Evolutionary conservation across 1,140 invertebrate genomes (phyloP).

Genomic region (Heliothis virescens): DNA sequence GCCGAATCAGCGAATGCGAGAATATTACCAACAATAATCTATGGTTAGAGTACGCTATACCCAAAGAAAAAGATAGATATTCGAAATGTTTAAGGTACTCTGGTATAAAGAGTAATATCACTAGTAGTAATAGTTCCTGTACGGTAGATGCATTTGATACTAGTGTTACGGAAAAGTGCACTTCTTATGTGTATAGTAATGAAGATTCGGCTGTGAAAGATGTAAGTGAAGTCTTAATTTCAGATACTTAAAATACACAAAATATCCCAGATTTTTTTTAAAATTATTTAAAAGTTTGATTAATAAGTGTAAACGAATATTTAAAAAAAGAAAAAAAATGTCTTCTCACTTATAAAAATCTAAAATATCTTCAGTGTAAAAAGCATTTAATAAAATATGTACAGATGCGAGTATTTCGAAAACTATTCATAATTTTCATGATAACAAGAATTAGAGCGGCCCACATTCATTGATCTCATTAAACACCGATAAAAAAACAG

Average conservation of each 20-base stretch:
- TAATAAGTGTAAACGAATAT: too few species aligned
- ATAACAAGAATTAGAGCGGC: too few species aligned
- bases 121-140: slow-evolving; percentile 54
- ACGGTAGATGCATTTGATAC: slow-evolving; percentile 60
- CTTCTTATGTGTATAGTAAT: slow-evolving; percentile 67
- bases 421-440: too few species aligned
- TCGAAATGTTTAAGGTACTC: slow-evolving; percentile 69
- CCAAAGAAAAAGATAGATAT: slow-evolving; percentile 60
- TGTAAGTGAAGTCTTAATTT: slow-evolving; percentile 70
- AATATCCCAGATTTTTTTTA: neutral
- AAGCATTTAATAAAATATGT: too few species aligned
- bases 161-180: slow-evolving; percentile 54
- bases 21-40: slow-evolving; percentile 52
- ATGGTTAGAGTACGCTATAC: slow-evolving; percentile 72
- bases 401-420: too few species aligned
- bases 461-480: too few species aligned
- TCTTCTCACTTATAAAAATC: too few species aligned
- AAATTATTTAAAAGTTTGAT: too few species aligned
- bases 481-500: neutral
- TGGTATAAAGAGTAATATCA: slow-evolving; percentile 19
- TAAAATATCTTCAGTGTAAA: too few species aligned
- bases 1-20: slow-evolving; percentile 66
- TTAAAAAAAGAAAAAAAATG: too few species aligned
- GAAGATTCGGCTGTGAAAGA: slow-evolving; percentile 77
- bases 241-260: neutral